Conservation (phyloP, 2,888 invertebrate species). For the Limnephilus auricula region DNA sequence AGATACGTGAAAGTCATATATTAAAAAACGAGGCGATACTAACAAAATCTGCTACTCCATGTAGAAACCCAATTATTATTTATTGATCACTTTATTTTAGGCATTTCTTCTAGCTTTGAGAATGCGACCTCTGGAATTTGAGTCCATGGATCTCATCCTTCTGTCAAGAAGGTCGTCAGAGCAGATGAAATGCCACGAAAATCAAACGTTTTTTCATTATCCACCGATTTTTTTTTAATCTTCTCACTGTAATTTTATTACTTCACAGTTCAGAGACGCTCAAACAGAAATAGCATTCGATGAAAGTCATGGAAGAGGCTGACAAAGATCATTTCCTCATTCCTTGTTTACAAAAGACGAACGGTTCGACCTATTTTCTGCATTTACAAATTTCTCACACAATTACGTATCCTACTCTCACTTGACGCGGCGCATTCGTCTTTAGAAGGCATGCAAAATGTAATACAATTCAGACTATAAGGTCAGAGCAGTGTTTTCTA, state of each 20-base stretch:
- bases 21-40: neutral
- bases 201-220: neutral
- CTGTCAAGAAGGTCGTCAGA: neutral
- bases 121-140: too few species aligned
- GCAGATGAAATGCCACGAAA: neutral
- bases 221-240: neutral
- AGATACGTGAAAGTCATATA: neutral
- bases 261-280: neutral
- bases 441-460: slow-evolving; percentile 15
- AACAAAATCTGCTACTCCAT: too few species aligned
- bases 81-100: too few species aligned
- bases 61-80: neutral
- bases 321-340: neutral
- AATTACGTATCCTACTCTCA: neutral
- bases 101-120: too few species aligned
- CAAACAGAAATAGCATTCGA: neutral
- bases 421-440: neutral
- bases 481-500: neutral
- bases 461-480: neutral
- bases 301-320: slow-evolving; percentile 2
- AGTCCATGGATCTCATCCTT: neutral
- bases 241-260: neutral
- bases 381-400: neutral
- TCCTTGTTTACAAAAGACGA: neutral
- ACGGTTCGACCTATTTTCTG: neutral